These are phyloP conservation scores for Matsumyia berberina DNA, from an alignment of 2,888 invertebrate genomes.

Conservation along the genomic window DNA sequence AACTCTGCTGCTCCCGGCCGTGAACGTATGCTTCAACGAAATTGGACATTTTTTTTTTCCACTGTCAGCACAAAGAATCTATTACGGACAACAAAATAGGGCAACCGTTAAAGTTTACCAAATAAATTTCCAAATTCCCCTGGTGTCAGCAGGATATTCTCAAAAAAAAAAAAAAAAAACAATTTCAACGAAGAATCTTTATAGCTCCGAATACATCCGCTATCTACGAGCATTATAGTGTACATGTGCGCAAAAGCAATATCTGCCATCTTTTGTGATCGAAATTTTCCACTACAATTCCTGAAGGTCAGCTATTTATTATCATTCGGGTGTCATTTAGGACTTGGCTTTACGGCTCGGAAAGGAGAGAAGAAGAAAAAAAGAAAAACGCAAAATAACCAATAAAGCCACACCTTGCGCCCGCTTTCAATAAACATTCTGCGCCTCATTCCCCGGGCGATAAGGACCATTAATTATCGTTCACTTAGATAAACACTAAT, in stretches of 20 bases:
- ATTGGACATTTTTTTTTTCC: conserved; percentile 20
- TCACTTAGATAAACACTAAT: conserved; percentile 50
- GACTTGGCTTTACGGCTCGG: conserved; percentile 11
- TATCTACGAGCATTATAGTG: conserved; percentile 30
- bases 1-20: not conserved
- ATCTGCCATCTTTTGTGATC: conserved; percentile 42
- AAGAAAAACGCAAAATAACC: conserved; percentile 26
- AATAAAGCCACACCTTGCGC: conserved; percentile 60
- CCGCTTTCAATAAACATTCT: conserved; percentile 36
- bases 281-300: conserved; percentile 44
- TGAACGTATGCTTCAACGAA: conserved; percentile 1
- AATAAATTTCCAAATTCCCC: conserved; percentile 60
- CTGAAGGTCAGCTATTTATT: conserved; percentile 66
- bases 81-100: conserved; percentile 16
- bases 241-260: conserved; percentile 21
- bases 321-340: conserved; percentile 52
- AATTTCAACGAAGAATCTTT: conserved; percentile 36
- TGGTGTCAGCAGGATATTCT: conserved; percentile 58
- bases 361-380: not conserved
- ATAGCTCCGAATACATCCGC: conserved; percentile 30
- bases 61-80: conserved; percentile 38
- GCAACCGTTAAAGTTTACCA: conserved; percentile 57
- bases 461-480: conserved; percentile 64
- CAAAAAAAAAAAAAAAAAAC: conserved; percentile 11
- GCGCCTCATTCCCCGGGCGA: conserved; percentile 41